Evolutionary conservation across 2,113 vertebrate species (phyloP), one percentile per base, ranked within the genome.

Genomic region (Lutjanus erythropterus): DNA sequence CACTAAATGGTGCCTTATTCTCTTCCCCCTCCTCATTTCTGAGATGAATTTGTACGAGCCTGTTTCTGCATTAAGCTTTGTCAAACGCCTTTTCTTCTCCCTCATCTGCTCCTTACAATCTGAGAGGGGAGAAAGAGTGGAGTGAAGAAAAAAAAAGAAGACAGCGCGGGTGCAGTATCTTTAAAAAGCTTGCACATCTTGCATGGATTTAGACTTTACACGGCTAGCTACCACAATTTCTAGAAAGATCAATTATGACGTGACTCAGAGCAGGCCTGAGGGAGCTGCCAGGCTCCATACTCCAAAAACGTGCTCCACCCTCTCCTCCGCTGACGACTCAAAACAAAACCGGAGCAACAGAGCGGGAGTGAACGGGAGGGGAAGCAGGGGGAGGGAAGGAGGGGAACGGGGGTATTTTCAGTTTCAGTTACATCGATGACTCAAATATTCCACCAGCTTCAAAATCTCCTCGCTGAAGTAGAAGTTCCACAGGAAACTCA

Each of bases 191-290:
- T 76, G 85, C 89, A 94, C 90, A 93, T 93, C 87, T 90, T 94
- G 90, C 88, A 91, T 71, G 29, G 86, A 92, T 93, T 94, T 91
- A 88, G 88, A 66, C 75, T 75, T 90, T 87, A 91, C 87, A 82
- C 77, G 35, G 87, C 67, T 52, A 92, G 90, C 89, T 89, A 90
- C 89, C 84, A 69, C 88, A 86, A 87, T 91, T 94, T 95, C 92
- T 92, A 88, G 81, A 94, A 94, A 92, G 91, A 94, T 94, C 92
- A 90, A 88, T 94, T 93, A 88, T 91, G 90, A 94, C 82, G 75
- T 93, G 94, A 94, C 92, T 95, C 92, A 91, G 91, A 92, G 86
- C 88, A 84, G 87, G 91, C 87, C 93, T 90, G 91, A 87, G 89
- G 89, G 89, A 91, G 85, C 88, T 93, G 91, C 91, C 93, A 94